phyloP scores from a whole-genome alignment of 1,140 invertebrate genomes.

The Drosophila ercepeae region DNA sequence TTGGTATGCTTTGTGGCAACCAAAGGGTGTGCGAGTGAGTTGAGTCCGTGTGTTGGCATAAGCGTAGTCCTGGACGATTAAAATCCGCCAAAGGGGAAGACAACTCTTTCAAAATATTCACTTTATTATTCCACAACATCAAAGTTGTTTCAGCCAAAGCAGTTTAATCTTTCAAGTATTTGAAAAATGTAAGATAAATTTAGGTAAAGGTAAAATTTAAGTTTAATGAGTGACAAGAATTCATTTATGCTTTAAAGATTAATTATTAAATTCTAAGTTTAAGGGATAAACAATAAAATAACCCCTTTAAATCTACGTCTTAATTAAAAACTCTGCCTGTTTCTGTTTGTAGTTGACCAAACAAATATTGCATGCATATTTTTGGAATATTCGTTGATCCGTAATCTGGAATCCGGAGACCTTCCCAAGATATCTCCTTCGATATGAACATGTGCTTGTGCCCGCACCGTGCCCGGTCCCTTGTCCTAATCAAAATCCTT shows the following conservation, averaged over 20 bases:
- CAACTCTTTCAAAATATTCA: constrained; percentile 18
- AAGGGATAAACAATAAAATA: too few species aligned
- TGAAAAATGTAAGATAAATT: neutral
- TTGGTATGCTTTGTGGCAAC: constrained; percentile 22
- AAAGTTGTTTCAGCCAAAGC: neutral
- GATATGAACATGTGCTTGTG: neutral
- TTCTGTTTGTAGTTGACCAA: constrained; percentile 26
- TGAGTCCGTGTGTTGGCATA: constrained; percentile 33
- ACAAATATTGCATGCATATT: constrained; percentile 49
- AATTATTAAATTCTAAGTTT: too few species aligned
- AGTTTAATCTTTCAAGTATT: neutral
- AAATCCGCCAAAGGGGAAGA: constrained; percentile 1
- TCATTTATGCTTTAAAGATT: too few species aligned
- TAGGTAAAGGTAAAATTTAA: neutral
- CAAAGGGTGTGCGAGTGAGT: constrained; percentile 28
- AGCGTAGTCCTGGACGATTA: constrained; percentile 42
- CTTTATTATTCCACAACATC: constrained; percentile 9
- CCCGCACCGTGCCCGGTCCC: neutral
- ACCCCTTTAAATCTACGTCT: constrained; percentile 35
- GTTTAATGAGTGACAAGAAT: too few species aligned
- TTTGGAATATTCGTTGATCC: constrained; percentile 16
- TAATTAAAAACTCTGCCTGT: constrained; percentile 15
- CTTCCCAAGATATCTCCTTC: constrained; percentile 2
- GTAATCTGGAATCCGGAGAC: constrained; percentile 22
- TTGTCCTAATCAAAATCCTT: constrained; percentile 12